Percentiles rank a stretch among this genome's conserved stretches.
These are phyloP conservation scores for Liolophura sinensis DNA, from an alignment of 1,140 invertebrate species.

Conservation along the genomic window DNA sequence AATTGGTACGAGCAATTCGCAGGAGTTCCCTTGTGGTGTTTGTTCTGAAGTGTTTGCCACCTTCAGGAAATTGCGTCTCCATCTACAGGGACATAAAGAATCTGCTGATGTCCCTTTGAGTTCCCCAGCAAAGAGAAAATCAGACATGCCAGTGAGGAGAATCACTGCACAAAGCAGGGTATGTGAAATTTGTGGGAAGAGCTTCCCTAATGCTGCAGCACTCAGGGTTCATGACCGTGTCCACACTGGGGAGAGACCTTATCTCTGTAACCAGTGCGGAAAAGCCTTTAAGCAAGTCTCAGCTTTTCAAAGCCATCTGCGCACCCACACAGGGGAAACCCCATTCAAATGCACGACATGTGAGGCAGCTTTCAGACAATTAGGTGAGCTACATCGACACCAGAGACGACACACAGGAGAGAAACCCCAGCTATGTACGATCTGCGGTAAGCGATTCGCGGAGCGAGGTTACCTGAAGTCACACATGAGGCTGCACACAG, in stretches of 20 bases:
- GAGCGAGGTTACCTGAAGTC: constrained; percentile 7
- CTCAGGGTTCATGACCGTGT: constrained; percentile 67
- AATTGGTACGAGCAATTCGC: no score
- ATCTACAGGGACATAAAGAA: no score
- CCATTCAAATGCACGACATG: constrained; percentile 20
- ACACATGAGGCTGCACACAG: constrained; percentile 91
- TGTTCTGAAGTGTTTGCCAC: no score
- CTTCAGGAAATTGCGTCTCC: no score
- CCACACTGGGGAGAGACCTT: constrained; percentile 63
- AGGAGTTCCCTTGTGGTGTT: no score
- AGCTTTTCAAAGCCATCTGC: constrained; percentile 8
- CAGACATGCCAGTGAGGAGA: no score
- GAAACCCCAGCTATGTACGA: constrained; percentile 10
- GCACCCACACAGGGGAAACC: constrained; percentile 12
- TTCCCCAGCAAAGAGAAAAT: no score
- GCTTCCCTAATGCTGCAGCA: constrained; percentile 67
- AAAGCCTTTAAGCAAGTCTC: constrained; percentile 74
- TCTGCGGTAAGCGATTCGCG: constrained; percentile 12
- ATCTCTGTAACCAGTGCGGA: constrained; percentile 90
- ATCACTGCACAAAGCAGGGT: no score
- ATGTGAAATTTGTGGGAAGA: constrained; percentile 61
- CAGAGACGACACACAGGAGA: constrained; percentile 8
- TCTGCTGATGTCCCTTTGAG: no score
- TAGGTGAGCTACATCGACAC: constrained; percentile 13
- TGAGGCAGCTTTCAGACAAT: constrained; percentile 12